A percentile compares a stretch with the other conserved stretches of the same genome.
phyloP scores from a whole-genome alignment of 2,888 invertebrate species.

The Charanyca ferruginea region DNA sequence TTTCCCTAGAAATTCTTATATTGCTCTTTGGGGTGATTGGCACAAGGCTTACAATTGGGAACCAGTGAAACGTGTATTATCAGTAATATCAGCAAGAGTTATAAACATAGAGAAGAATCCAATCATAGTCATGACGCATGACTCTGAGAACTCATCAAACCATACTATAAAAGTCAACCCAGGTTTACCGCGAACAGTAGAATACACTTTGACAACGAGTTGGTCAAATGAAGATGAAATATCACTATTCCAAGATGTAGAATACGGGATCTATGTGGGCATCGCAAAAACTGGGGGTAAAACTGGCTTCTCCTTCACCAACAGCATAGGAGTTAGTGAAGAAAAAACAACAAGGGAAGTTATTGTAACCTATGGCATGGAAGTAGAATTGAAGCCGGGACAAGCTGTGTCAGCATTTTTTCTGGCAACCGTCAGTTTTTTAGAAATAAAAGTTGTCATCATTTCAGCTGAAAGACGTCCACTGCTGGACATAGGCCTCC shows the following conservation, averaged over 20 bases:
- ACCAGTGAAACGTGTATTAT: constrained; percentile 71
- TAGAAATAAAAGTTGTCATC: constrained; percentile 79
- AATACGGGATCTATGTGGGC: too few relatives aligned
- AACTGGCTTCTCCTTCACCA: constrained; percentile 75
- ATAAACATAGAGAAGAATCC: constrained; percentile 67
- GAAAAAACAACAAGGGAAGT: constrained; percentile 76
- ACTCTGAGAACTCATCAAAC: constrained; percentile 79
- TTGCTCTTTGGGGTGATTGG: constrained; percentile 83
- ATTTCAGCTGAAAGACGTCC: too few relatives aligned
- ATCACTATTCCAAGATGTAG: too few relatives aligned
- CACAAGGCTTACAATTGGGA: constrained; percentile 79
- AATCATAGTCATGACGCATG: constrained; percentile 72
- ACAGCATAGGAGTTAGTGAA: constrained; percentile 76
- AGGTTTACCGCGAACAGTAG: constrained; percentile 78
- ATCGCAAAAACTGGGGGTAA: too few relatives aligned
- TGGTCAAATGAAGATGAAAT: constrained; percentile 77
- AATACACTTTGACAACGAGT: constrained; percentile 77
- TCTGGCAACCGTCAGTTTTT: constrained; percentile 72
- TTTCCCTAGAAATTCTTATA: constrained; percentile 79
- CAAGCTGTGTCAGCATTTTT: constrained; percentile 77
- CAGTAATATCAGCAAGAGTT: constrained; percentile 72
- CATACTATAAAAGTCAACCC: constrained; percentile 80
- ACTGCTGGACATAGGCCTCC: too few relatives aligned
- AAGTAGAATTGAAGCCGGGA: constrained; percentile 78
- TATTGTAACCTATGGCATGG: constrained; percentile 76